Conservation (phyloP, 2,888 invertebrate species). For the Eumacrocentrus americanus region DNA sequence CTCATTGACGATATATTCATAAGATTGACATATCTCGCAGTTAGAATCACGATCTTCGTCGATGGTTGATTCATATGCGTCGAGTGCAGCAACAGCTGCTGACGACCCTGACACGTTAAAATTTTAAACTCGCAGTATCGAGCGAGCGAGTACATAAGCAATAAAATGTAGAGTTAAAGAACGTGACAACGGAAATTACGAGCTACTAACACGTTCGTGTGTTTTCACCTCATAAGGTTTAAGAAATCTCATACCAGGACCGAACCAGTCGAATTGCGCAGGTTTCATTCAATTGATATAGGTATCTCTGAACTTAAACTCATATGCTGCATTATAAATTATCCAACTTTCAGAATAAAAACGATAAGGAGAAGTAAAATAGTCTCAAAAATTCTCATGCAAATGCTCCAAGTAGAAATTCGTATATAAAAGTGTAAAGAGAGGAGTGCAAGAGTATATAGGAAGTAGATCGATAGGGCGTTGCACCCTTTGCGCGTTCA, state of each 20-base stretch:
- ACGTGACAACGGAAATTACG: slow-evolving; percentile 9
- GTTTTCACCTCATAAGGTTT: background rate
- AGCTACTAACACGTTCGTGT: background rate
- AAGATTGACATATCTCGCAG: background rate
- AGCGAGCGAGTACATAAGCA: background rate
- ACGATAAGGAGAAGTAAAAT: background rate
- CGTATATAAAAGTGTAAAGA: background rate
- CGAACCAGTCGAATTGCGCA: background rate
- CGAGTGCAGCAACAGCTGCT: background rate
- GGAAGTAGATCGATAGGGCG: slow-evolving; percentile 26
- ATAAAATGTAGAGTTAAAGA: slow-evolving; percentile 6
- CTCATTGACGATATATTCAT: background rate
- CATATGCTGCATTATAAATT: slow-evolving; percentile 1
- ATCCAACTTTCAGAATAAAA: background rate
- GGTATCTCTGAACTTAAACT: too few relatives aligned
- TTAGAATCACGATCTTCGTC: background rate
- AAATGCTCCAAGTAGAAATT: slow-evolving; percentile 14
- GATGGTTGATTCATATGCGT: background rate
- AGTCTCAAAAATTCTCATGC: background rate
- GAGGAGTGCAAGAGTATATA: slow-evolving; percentile 1
- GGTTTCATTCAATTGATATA: slow-evolving; percentile 1
- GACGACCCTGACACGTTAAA: slow-evolving; percentile 8
- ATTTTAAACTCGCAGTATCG: slow-evolving; percentile 1
- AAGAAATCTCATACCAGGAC: background rate
- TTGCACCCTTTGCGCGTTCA: slow-evolving; percentile 22